Conservation (phyloP, 2,888 invertebrate species). For the Watsonalla cultraria region DNA sequence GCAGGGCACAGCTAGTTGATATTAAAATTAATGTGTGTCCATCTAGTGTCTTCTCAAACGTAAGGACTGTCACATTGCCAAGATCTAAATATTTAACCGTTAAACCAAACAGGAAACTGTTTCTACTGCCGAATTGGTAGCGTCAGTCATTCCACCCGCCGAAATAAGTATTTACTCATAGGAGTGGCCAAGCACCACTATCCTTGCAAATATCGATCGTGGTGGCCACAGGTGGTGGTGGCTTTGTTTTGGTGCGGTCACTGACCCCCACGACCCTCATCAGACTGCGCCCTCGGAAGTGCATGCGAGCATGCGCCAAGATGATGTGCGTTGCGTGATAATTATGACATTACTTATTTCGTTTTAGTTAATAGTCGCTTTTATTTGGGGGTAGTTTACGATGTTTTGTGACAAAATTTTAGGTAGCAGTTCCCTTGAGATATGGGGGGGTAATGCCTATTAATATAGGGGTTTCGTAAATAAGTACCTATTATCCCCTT, state of each 20-base stretch:
- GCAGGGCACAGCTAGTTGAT: no score
- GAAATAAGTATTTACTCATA: slow-evolving; percentile 1
- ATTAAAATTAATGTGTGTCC: no score
- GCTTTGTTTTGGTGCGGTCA: slow-evolving; percentile 67
- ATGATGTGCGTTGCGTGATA: slow-evolving; percentile 23
- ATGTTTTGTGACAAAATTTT: not conserved
- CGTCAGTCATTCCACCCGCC: not conserved
- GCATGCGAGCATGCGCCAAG: slow-evolving; percentile 38
- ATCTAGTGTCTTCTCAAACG: no score
- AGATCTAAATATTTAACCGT: no score
- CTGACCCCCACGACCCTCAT: slow-evolving; percentile 48
- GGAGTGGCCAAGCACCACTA: slow-evolving; percentile 7
- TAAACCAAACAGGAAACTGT: not conserved
- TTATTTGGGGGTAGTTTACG: not conserved
- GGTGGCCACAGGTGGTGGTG: slow-evolving; percentile 51
- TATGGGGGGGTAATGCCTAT: no score
- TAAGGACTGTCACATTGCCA: no score
- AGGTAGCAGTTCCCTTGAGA: no score
- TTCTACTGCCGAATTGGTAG: not conserved
- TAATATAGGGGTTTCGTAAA: no score
- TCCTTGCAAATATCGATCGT: slow-evolving; percentile 11
- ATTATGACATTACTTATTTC: not conserved
- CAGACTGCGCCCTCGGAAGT: slow-evolving; percentile 54
- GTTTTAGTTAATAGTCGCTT: not conserved
- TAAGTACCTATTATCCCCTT: no score